Evolutionary conservation across 2,888 invertebrate species (phyloP).

Genomic region (Morpho achilles): DNA sequence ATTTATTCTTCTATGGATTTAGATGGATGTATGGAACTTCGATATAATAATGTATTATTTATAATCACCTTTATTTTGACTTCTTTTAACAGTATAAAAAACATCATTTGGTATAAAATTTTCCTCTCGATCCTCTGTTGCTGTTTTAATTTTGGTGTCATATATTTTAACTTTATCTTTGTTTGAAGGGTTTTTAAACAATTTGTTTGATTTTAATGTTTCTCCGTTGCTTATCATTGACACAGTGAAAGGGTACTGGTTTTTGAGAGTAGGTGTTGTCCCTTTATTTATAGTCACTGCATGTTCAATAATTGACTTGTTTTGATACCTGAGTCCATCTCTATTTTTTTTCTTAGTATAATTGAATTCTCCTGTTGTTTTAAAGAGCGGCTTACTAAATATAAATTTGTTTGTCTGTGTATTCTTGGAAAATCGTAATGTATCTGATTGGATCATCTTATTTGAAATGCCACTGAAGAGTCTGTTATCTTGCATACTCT

Average conservation of each 20-base stretch:
- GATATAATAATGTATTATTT: background rate
- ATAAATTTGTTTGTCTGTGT: background rate
- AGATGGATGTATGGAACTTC: no score
- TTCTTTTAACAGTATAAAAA: background rate
- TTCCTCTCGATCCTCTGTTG: background rate
- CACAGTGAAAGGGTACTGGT: background rate
- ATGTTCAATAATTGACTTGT: conserved; percentile 1
- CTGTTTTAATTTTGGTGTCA: background rate
- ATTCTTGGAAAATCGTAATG: background rate
- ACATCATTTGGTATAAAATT: background rate
- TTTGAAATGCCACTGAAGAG: background rate
- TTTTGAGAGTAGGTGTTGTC: background rate
- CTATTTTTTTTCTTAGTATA: background rate
- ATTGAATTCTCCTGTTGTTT: background rate
- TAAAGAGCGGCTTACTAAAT: background rate
- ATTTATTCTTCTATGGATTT: no score
- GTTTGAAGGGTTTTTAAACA: background rate
- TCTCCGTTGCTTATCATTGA: background rate
- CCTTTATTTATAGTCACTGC: background rate
- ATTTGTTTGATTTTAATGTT: background rate
- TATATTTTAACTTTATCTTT: background rate
- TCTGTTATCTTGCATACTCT: background rate
- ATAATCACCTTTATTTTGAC: conserved; percentile 1
- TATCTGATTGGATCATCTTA: background rate
- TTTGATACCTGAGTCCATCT: background rate